Conservation (phyloP, 2,113 vertebrate genomes). For the Callaeas wilsoni region DNA sequence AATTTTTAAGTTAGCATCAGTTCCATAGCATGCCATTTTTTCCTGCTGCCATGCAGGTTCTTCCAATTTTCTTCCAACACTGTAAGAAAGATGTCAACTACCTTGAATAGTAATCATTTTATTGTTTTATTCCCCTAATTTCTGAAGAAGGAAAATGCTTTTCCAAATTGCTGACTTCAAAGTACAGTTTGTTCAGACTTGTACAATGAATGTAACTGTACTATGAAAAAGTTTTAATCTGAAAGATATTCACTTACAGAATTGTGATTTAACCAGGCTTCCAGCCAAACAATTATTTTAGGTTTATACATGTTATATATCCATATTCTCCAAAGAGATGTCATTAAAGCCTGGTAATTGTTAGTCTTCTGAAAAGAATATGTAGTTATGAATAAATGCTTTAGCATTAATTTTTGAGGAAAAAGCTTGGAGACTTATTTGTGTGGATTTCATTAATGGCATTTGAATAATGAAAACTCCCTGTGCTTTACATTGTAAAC, state of each 20-base stretch:
- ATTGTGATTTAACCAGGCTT: not conserved
- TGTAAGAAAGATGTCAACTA: not conserved
- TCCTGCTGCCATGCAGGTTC: not conserved
- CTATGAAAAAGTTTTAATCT: not conserved
- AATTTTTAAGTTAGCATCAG: not conserved
- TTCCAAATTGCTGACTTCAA: not conserved
- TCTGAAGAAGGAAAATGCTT: not conserved
- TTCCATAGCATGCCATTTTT: not conserved
- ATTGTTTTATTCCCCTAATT: not conserved
- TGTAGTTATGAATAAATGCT: not conserved
- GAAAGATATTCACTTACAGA: conserved; percentile 1
- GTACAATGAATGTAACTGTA: not conserved
- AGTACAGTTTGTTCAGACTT: not conserved
- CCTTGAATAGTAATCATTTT: not conserved
- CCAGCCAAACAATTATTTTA: conserved; percentile 8
- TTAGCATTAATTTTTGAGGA: not conserved
- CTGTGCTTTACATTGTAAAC: not conserved
- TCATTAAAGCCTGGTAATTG: not conserved
- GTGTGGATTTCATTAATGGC: not conserved
- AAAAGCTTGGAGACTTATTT: not conserved
- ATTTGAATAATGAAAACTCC: not conserved
- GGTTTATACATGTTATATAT: not conserved
- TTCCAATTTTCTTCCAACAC: not conserved
- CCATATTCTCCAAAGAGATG: not conserved
- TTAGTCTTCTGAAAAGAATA: not conserved